These are phyloP conservation scores for Proteles cristata DNA, from an alignment of 2,113 vertebrate species.

Conservation along the genomic window DNA sequence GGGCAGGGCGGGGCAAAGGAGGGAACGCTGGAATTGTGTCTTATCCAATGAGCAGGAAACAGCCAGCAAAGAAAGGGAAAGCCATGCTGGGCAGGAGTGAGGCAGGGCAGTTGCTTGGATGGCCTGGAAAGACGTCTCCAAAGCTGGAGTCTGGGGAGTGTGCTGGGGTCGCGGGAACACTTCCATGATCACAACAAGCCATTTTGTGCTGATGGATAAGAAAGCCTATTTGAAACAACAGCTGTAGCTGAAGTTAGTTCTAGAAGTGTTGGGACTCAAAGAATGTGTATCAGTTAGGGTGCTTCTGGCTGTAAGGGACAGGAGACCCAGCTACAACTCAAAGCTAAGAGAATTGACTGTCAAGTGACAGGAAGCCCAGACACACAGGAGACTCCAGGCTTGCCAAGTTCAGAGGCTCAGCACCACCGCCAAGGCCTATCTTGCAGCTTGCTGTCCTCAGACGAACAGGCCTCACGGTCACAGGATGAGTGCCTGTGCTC, in stretches of 20 bases:
- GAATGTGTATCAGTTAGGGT: accelerated
- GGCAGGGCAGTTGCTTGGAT: not conserved
- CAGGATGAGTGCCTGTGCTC: not conserved
- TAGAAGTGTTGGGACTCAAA: not conserved
- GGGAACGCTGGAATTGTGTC: not conserved
- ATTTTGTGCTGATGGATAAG: too few species aligned
- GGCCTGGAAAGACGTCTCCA: not conserved
- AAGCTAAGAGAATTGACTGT: not conserved
- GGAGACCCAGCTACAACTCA: too few species aligned
- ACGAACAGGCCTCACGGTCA: not conserved
- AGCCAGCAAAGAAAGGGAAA: not conserved
- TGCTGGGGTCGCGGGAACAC: accelerated
- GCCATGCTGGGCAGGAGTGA: not conserved
- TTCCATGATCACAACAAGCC: accelerated
- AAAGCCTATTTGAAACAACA: not conserved
- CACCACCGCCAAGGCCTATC: too few species aligned
- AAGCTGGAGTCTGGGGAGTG: not conserved
- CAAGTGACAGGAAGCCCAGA: not conserved
- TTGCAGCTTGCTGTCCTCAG: not conserved
- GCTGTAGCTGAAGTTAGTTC: not conserved
- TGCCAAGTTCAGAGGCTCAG: not conserved
- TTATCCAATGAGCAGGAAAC: not conserved
- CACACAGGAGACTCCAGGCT: not conserved
- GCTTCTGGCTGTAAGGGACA: not conserved
- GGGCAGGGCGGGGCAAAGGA: not conserved